phyloP scores from a whole-genome alignment of 2,888 invertebrate species.

The Tanypteryx hageni region DNA sequence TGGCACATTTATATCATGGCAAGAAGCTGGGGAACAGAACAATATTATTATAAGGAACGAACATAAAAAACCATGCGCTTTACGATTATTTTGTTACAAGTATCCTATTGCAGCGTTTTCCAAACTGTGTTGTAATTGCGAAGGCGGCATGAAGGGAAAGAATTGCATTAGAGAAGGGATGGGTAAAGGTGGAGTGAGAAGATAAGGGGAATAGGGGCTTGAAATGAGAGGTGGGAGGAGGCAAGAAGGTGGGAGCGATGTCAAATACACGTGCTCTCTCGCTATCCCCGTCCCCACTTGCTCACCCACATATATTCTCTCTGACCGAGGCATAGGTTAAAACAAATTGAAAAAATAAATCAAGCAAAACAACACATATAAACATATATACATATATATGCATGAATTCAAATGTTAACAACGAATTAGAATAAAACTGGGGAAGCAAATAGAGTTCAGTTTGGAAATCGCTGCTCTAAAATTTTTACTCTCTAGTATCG shows the following conservation, averaged over 20 bases:
- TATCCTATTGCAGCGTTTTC: constrained; percentile 59
- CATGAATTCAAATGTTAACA: not conserved
- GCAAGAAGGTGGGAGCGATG: not conserved
- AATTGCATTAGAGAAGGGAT: not conserved
- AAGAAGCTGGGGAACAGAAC: constrained; percentile 62
- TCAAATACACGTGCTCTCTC: not conserved
- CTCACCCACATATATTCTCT: not conserved
- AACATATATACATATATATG: not conserved
- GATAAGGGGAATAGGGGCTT: not conserved
- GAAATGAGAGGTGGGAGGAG: not conserved
- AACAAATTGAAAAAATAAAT: not conserved
- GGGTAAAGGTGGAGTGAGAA: not conserved
- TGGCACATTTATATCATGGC: constrained; percentile 63
- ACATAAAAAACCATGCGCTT: constrained; percentile 63
- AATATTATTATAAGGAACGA: constrained; percentile 54
- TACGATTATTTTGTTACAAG: constrained; percentile 55
- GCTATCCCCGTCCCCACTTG: not conserved
- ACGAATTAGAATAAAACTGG: not conserved
- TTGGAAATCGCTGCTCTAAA: constrained; percentile 59
- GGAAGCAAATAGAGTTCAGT: not conserved
- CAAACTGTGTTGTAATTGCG: constrained; percentile 29
- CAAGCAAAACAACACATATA: not conserved
- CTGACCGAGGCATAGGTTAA: not conserved
- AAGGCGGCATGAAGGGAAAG: not conserved
- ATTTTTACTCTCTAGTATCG: constrained; percentile 48